Evolutionary conservation across 2,797 vertebrate genomes (phyloP), one percentile per base, ranked within the genome.

Genomic region (Phalloptychus januarius): DNA sequence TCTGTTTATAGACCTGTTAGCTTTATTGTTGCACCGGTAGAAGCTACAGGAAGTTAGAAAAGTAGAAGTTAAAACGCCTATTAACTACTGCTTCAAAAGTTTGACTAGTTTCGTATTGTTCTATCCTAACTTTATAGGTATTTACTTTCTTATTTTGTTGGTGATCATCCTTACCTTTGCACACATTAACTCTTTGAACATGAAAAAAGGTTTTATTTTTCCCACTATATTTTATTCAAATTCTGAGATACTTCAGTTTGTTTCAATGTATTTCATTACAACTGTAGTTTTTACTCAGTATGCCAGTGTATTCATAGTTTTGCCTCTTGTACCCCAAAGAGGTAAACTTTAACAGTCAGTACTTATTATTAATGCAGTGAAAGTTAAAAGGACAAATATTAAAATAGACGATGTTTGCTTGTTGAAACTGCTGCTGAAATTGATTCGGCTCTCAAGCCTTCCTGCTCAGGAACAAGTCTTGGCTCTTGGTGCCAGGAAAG

Each of bases 391-490:
- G 25, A 80, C 13, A 50, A 69, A 38, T 3, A 80, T 78, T 76
- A 80, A 50, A 52, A 73, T 40, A 15, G 50, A 75, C 33, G 5
- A 2, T 71, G 7, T 33, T 3, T 74, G 67, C 79, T 50, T 58
- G 50, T 76, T 31, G 38, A 77, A 71, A 56, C 48, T 38, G 38
- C 44, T 72, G 45, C 82, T 75, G 28, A 76, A 85, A 83, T 78
- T 23, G 72, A 69, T 71, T 65, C 61, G 12, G 48, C 76, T 82
- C 88, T 84, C 42, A 74, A 44, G 50, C 63, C 12, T 73, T n/a
- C 65, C 16, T 85, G 69, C 75, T 56, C 73, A 67, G 58, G 71
- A 83, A 83, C 67, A 84, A 82, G 56, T 77, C 45, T 63, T 44
- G 63, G 5, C 71, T 45, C 20, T 70, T 44, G 72, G 74, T 79